These are phyloP conservation scores for Blastobasis adustella DNA, from an alignment of 2,888 invertebrate genomes.

Conservation along the genomic window DNA sequence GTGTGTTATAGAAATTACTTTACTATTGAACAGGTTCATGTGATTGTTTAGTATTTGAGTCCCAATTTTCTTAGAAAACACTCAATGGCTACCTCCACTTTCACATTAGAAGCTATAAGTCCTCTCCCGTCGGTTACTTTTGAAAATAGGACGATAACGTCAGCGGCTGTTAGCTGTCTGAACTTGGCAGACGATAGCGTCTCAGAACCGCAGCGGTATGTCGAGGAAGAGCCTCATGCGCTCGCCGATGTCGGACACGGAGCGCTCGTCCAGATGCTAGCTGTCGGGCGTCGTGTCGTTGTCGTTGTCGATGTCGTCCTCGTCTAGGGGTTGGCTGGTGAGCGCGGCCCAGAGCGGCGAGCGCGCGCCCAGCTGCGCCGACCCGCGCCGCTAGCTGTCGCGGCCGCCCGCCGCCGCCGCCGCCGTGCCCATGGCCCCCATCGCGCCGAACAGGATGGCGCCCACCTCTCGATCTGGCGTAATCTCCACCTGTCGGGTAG, in stretches of 20 bases:
- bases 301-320: constrained; percentile 33
- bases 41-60: no score
- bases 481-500: constrained; percentile 52
- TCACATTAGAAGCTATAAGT: no score
- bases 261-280: constrained; percentile 74
- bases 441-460: constrained; percentile 51
- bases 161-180: no score
- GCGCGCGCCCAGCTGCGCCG: constrained; percentile 62
- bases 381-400: constrained; percentile 76
- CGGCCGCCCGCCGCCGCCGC: constrained; percentile 35
- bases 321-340: constrained; percentile 78
- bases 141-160: no score
- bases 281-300: constrained; percentile 38
- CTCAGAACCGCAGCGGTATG: constrained; percentile 74
- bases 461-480: constrained; percentile 70
- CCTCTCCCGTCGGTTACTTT: no score
- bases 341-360: constrained; percentile 89
- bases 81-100: no score
- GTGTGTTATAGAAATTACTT: no score
- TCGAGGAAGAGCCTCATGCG: constrained; percentile 74
- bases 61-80: no score
- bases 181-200: no score
- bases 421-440: constrained; percentile 54
- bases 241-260: constrained; percentile 71
- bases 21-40: no score